Base-by-base conservation (phyloP, 2,113 vertebrate species). In the Oryzias woworae region DNA sequence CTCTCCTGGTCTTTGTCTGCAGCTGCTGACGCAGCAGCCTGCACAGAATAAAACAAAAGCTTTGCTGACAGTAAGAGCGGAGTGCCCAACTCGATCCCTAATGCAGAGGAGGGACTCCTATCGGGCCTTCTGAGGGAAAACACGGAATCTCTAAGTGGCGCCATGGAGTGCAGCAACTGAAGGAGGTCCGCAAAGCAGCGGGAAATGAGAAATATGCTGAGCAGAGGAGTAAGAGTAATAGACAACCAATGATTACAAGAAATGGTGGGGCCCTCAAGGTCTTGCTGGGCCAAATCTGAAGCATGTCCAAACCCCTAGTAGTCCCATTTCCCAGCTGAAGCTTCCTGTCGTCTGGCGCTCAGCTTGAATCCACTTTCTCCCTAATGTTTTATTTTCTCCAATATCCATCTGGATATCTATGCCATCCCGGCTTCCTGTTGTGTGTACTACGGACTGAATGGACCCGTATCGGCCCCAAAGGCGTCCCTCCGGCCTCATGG, bases 261-360 rank as follows among this genome's bases (percentile, higher is more conserved):
- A 53, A 7, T 52, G 36, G 48, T 8, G 69, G 44, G 54, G 50
- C 31, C 62, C 59, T 71, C 4, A 31, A 66, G 61, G 54, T 47
- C 63, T 68, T 57, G 66, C 73, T 68, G 78, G 53, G 55, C 70
- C 69, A 74, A 60, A 63, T 79, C 54, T 77, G 58, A 80, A 73
- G 56, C 46, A 8, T 75, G 41, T 22, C 59, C 58, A 58, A 23
- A 76, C 41, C 26, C 24, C 49, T 36, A 60, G 54, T 66, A 17
- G 66, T 66, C 18, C 49, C n/a, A 71, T 72, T 76, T 82, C 45
- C 60, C 43, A 17, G 36, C 43, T 31, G 42, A 61, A 48, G 60
- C 62, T 57, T 53, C 73, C 73, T 44, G 56, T 36, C 50, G 80
- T 61, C 47, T 53, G 42, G 58, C 24, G 44, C 60, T 51, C 66